Evolutionary conservation across 2,113 vertebrate genomes (phyloP).

Genomic region (Tinamus guttatus): DNA sequence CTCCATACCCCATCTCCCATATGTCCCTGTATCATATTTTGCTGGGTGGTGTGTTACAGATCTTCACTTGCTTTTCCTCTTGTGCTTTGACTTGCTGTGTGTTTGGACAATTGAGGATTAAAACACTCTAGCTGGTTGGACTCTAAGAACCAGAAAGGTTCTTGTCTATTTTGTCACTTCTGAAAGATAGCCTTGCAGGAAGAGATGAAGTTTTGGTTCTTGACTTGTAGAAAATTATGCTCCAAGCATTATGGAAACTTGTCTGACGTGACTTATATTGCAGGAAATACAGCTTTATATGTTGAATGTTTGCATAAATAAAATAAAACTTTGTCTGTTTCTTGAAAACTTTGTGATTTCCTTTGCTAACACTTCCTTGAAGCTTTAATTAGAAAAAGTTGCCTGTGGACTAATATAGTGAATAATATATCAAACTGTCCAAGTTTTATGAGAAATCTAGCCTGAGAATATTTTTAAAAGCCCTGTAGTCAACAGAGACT

Average conservation of each 20-base stretch:
- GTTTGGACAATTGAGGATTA: not conserved
- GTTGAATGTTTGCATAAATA: not conserved
- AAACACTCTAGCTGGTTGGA: not conserved
- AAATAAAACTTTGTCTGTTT: not conserved
- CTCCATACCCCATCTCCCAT: not conserved
- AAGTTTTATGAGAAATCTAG: not conserved
- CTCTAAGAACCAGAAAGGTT: not conserved
- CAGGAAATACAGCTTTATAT: not conserved
- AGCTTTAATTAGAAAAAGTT: not conserved
- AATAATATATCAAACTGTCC: not conserved
- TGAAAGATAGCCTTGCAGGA: not conserved
- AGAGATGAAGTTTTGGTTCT: not conserved
- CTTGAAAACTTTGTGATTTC: not conserved
- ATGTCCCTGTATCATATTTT: not conserved
- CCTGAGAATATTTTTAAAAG: not conserved
- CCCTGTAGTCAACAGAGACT: not conserved
- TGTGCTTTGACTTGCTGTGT: not conserved
- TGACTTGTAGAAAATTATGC: not conserved
- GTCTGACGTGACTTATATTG: not conserved
- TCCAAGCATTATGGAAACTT: rapidly evolving
- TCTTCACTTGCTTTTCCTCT: not conserved
- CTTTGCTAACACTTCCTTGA: not conserved
- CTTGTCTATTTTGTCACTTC: not conserved
- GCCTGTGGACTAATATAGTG: not conserved
- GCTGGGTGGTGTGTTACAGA: not conserved